Evolutionary conservation across 1,140 invertebrate genomes (phyloP), one percentile per base, ranked within the genome.

Genomic region (Heliothis virescens): DNA sequence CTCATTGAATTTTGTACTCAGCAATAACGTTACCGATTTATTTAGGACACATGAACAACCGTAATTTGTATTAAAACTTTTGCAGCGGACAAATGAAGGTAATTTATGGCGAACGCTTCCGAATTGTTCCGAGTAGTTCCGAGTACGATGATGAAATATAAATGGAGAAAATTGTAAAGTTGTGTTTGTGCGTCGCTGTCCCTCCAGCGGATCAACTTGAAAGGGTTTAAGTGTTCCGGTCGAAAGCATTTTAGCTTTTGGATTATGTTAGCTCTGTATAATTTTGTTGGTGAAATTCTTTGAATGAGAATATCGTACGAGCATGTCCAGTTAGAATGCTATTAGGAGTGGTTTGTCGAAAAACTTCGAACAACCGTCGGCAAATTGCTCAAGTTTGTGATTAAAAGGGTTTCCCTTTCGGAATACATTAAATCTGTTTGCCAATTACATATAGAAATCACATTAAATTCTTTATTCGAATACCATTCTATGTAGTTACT

Each of bases 161-260:
- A 75, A 75, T 77, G 62, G 18, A 67, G 57, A 77, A 77, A 77
- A 77, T 77, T 77, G 48, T 55, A n/a, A 77, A 77, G 63, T 65
- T 77, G 59, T 77, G n/a, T 52, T 65, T 77, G 59, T 77, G 3
- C 63, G 48, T 62, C 50, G 47, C 29, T 74, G 75, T 77, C 75
- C 75, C 75, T 77, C 57, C 60, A 53, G 59, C 21, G 75, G 75
- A 65, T 77, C 75, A 77, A 29, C 18, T 53, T 77, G 75, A 77
- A 77, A 77, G 75, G 75, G 75, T 77, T 77, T 77, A 77, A 77
- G 75, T 77, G 75, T 77, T 65, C 50, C 62, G 50, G 63, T 62
- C 59, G 52, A 60, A 77, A 77, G 75, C 75, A 77, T 77, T 77
- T 77, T 77, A 77, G 75, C 75, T 77, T 67, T 77, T 57, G 62